phyloP scores from a whole-genome alignment of 2,113 vertebrate species.

The Muscicapa adusta region DNA sequence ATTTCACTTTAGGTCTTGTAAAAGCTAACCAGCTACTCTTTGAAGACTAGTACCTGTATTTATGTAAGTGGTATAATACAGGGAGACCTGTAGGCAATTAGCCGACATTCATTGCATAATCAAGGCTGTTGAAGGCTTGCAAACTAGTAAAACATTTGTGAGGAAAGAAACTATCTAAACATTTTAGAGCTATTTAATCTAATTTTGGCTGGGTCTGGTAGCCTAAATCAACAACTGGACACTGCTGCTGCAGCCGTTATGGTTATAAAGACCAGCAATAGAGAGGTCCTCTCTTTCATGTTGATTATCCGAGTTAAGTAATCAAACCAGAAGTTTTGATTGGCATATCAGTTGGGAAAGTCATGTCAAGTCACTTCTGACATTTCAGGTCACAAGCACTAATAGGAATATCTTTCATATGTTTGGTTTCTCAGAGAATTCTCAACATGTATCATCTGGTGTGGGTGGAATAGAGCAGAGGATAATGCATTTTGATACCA shows the following conservation, averaged over 20 bases:
- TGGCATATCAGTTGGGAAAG: background rate
- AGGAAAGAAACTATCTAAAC: background rate
- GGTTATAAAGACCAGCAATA: background rate
- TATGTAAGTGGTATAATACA: background rate
- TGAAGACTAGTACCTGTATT: slow-evolving; percentile 13
- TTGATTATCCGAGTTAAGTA: background rate
- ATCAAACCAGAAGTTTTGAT: background rate
- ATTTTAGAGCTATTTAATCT: background rate
- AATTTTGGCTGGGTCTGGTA: background rate
- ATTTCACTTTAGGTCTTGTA: slow-evolving; percentile 26
- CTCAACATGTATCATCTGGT: background rate
- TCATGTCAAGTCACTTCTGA: background rate
- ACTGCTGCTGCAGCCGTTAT: background rate
- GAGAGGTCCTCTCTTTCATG: background rate
- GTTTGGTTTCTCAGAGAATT: background rate
- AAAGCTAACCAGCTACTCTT: background rate
- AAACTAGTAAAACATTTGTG: background rate
- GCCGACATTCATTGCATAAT: background rate
- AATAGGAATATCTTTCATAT: background rate
- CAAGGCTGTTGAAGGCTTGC: background rate
- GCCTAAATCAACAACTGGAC: background rate
- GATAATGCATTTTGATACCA: background rate
- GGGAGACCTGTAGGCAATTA: slow-evolving; percentile 24
- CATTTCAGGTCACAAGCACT: background rate
- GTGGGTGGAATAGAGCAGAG: background rate